A percentile compares a stretch with the other conserved stretches of the same genome.
phyloP scores from a whole-genome alignment of 2,113 vertebrate genomes.

The Rattus norvegicus region GRCr8 NC_086024.1:16458001-16458500 shows the following conservation, averaged over 20 bases:
- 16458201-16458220: not conserved
- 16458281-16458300: not conserved
- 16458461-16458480: slow-evolving; percentile 69
- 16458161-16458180: not conserved
- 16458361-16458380: not conserved
- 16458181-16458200: not conserved
- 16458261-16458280: not conserved
- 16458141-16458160: slow-evolving; percentile 8
- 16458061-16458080: not conserved
- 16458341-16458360: not conserved
- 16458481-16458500: slow-evolving; percentile 82
- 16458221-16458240: not conserved
- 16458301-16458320: not conserved
- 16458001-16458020: not conserved
- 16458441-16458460: slow-evolving; percentile 75
- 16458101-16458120: not conserved
- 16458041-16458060: not conserved
- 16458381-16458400: not conserved
- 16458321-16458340: not conserved
- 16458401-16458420: slow-evolving; percentile 77
- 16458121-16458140: not conserved
- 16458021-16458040: slow-evolving; percentile 9
- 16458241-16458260: slow-evolving; percentile 40
- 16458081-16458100: not conserved
- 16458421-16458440: slow-evolving; percentile 61